These are phyloP conservation scores for Bombyx mori DNA, from an alignment of 1,140 invertebrate species.

Conservation along the genomic window DNA sequence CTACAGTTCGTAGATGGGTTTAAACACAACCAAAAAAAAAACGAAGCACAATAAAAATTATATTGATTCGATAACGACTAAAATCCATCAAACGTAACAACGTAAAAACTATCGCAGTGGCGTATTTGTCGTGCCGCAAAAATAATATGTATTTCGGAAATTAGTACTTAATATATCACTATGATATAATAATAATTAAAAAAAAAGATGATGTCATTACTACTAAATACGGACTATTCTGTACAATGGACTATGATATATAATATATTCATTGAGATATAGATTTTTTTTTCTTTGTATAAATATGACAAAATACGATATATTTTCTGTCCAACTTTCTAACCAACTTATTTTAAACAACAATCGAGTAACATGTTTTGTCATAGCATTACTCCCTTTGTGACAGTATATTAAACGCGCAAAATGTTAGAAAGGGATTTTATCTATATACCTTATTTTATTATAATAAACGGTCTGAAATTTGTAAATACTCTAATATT, in stretches of 20 bases:
- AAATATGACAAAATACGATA: conserved; percentile 70
- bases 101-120: conserved; percentile 19
- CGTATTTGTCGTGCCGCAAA: conserved; percentile 47
- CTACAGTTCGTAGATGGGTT: conserved; percentile 45
- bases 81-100: conserved; percentile 8
- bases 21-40: conserved; percentile 34
- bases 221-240: conserved; percentile 61
- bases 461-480: conserved; percentile 29
- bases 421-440: no score
- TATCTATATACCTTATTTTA: conserved; percentile 22
- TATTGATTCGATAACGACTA: conserved; percentile 5
- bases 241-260: conserved; percentile 70
- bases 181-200: conserved; percentile 58
- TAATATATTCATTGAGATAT: conserved; percentile 66
- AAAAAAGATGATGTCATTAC: conserved; percentile 51
- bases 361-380: conserved; percentile 53
- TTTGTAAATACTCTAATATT: conserved; percentile 21
- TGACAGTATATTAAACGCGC: conserved; percentile 35
- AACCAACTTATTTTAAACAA: conserved; percentile 51
- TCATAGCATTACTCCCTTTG: conserved; percentile 58
- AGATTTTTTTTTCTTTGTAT: conserved; percentile 45
- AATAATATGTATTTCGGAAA: conserved; percentile 50
- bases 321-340: conserved; percentile 50
- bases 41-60: conserved; percentile 13
- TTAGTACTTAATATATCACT: conserved; percentile 56